Evolutionary conservation across 2,113 vertebrate genomes (phyloP).

Genomic region (Menidia beryllina): DNA sequence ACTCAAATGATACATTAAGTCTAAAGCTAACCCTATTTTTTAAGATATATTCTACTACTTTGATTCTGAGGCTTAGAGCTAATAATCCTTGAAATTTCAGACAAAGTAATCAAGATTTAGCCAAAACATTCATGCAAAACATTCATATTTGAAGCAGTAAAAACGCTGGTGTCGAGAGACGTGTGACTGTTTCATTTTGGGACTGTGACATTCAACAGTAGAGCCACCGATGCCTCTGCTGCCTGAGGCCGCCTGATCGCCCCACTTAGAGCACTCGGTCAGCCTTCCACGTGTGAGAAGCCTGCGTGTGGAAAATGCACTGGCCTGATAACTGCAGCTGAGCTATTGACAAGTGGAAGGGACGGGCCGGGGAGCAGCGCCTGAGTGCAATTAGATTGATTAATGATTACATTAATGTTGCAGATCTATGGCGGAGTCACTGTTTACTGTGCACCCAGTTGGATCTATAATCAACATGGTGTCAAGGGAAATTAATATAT

Average conservation of each 20-base stretch:
- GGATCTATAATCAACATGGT: background rate
- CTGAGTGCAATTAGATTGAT: conserved; percentile 54
- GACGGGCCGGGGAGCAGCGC: background rate
- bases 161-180: background rate
- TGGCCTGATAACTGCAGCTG: conserved; percentile 56
- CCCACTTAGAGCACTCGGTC: conserved; percentile 9
- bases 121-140: background rate
- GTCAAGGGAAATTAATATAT: background rate
- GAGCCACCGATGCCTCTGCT: conserved; percentile 5
- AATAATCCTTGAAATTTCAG: conserved; percentile 18
- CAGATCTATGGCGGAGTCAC: background rate
- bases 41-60: conserved; percentile 7
- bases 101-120: too few relatives aligned
- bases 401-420: conserved; percentile 22
- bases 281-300: conserved; percentile 49
- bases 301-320: conserved; percentile 51
- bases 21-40: background rate
- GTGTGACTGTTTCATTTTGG: conserved; percentile 8
- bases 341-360: conserved; percentile 66
- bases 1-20: conserved; percentile 18
- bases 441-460: conserved; percentile 3
- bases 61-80: conserved; percentile 14
- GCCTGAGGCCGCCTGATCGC: conserved; percentile 42
- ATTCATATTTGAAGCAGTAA: background rate
- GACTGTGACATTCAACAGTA: conserved; percentile 12